A percentile compares a stretch with the other conserved stretches of the same genome.
phyloP scores from a whole-genome alignment of 2,113 vertebrate genomes.

The Trichechus manatus region DNA sequence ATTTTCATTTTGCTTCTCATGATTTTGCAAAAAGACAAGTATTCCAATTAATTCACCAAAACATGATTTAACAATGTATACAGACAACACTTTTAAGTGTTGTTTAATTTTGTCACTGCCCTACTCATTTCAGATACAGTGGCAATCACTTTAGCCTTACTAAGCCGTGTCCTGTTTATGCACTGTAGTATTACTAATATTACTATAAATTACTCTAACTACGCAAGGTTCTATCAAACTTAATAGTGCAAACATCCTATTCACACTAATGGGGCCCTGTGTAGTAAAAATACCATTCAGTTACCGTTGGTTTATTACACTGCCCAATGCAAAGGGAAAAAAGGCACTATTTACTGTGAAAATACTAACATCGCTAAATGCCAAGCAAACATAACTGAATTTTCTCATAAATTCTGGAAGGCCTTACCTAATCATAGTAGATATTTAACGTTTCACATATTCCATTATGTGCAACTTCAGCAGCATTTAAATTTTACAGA shows the following conservation, averaged over 20 bases:
- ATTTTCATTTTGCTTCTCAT: neutral
- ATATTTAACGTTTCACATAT: slow-evolving; percentile 47
- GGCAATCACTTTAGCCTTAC: slow-evolving; percentile 75
- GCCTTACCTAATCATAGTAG: slow-evolving; percentile 49
- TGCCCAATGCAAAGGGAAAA: neutral
- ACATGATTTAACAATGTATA: slow-evolving; percentile 45
- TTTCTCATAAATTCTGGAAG: slow-evolving; percentile 56
- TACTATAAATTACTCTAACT: slow-evolving; percentile 85
- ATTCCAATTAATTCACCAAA: slow-evolving; percentile 80
- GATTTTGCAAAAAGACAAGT: slow-evolving; percentile 75
- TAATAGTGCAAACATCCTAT: slow-evolving; percentile 82
- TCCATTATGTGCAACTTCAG: neutral
- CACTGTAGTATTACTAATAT: slow-evolving; percentile 78
- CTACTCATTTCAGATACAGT: slow-evolving; percentile 72
- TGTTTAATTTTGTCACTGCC: slow-evolving; percentile 70
- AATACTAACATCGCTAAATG: slow-evolving; percentile 68
- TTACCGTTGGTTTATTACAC: slow-evolving; percentile 62
- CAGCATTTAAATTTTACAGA: slow-evolving; percentile 57
- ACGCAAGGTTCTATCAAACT: slow-evolving; percentile 83
- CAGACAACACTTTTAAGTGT: slow-evolving; percentile 68
- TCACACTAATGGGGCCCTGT: slow-evolving; percentile 75
- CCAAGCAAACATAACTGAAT: slow-evolving; percentile 62
- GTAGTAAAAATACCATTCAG: slow-evolving; percentile 82
- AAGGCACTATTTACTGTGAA: slow-evolving; percentile 57
- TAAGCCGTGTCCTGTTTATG: slow-evolving; percentile 71